Base-by-base conservation (phyloP, 2,888 invertebrate species). In the Euplagia quadripunctaria region DNA sequence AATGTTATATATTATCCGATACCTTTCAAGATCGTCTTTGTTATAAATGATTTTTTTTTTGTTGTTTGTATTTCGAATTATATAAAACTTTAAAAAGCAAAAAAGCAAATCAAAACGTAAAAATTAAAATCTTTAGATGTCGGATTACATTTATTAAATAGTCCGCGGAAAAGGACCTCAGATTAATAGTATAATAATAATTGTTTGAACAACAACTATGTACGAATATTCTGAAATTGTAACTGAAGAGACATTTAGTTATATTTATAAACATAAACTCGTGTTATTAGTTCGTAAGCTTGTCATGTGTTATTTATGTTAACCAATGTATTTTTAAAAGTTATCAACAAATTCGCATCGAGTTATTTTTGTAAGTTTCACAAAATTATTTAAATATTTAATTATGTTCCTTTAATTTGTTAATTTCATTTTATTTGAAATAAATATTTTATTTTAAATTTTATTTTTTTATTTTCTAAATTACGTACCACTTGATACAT, bases 391-490 rank as follows among this genome's bases (percentile, higher is more conserved):
- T 77, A 67, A 74, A 68, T 66, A 46, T 46, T 46, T 8, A 6
- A 73, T 80, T 81, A 79, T 79, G 76, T 81, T 79, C 70, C 75
- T 80, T 82, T 79, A 64, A 72, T 82, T 82, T 85, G 84, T 86
- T 87, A 79, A 78, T 83, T 82, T 85, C 52, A 79, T 83, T 84
- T 85, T 83, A 87, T 84, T 86, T 81, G 70, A 70, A 85, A 85
- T 85, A 85, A 85, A 85, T 9, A 76, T 78, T 76, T 78, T 77
- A 82, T 84, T 85, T 85, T 79, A 70, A 73, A 77, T 84, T 79
- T 67, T 41, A 64, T 66, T 72, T 76, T 81, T 74, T 20, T 75
- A 70, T 69, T 71, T 61, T 73, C 52, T 42, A 6, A 42, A 8
- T 12, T 51, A 1, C 41, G 52, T 51, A 9, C 41, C 7, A 46